Evolutionary conservation across 2,113 vertebrate species (phyloP).

Genomic region (Agelaius phoeniceus): DNA sequence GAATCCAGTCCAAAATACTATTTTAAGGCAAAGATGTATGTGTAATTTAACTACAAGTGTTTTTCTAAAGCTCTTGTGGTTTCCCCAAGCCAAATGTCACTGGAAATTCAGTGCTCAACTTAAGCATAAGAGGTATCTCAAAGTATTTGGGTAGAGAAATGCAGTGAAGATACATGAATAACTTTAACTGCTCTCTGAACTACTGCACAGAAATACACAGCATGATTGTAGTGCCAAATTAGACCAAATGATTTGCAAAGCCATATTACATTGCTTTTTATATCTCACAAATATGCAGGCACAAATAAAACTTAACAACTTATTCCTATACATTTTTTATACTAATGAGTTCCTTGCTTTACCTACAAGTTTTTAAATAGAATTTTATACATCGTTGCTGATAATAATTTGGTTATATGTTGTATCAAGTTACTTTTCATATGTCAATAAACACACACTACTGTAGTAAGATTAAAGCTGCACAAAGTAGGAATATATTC

Average conservation of each 20-base stretch:
- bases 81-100: not conserved
- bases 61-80: not conserved
- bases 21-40: not conserved
- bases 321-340: not conserved
- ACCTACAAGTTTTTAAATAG: not conserved
- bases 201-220: not conserved
- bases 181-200: not conserved
- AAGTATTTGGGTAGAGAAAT: not conserved
- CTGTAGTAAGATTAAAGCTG: not conserved
- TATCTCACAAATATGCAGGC: not conserved
- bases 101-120: not conserved
- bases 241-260: slow-evolving; percentile 6
- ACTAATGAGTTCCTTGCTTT: not conserved
- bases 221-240: not conserved
- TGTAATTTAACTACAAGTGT: not conserved
- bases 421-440: not conserved
- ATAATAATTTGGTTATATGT: not conserved
- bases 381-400: not conserved
- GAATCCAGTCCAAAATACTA: not conserved
- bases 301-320: not conserved
- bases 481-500: not conserved
- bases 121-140: not conserved
- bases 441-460: not conserved
- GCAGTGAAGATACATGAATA: not conserved
- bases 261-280: not conserved